phyloP scores from a whole-genome alignment of 2,888 invertebrate species.

The Bugulina stolonifera region DNA sequence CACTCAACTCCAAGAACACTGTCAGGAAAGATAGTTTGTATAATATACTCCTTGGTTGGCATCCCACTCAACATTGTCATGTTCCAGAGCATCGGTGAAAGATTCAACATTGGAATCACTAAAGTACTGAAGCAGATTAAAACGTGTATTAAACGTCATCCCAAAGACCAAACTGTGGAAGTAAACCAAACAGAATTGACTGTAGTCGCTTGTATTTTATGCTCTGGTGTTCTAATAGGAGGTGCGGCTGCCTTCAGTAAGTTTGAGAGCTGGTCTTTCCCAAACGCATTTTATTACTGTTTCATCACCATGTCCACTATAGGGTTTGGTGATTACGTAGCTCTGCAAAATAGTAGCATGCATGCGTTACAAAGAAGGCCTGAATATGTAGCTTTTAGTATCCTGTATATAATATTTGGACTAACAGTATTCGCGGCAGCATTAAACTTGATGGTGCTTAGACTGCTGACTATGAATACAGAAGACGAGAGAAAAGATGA shows the following conservation, averaged over 20 bases:
- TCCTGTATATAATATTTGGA: slow-evolving; percentile 95
- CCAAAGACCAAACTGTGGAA: slow-evolving; percentile 33
- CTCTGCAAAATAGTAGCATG: slow-evolving; percentile 75
- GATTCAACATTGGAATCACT: slow-evolving; percentile 93
- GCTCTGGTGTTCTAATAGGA: slow-evolving; percentile 84
- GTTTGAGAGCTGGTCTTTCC: slow-evolving; percentile 91
- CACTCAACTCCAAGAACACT: slow-evolving; percentile 95
- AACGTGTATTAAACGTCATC: slow-evolving; percentile 72
- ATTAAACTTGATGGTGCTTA: slow-evolving; percentile 87
- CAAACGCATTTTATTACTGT: slow-evolving; percentile 87
- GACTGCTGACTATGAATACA: slow-evolving; percentile 94
- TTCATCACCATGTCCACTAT: slow-evolving; percentile 98
- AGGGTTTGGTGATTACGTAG: slow-evolving; percentile 97
- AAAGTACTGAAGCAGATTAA: slow-evolving; percentile 84
- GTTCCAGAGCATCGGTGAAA: slow-evolving; percentile 98
- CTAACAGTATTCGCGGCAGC: slow-evolving; percentile 96
- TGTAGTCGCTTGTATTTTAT: slow-evolving; percentile 67
- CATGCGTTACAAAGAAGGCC: slow-evolving; percentile 88
- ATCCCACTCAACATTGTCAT: slow-evolving; percentile 93
- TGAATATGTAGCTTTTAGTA: slow-evolving; percentile 90
- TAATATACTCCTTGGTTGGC: slow-evolving; percentile 74
- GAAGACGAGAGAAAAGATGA: slow-evolving; percentile 95
- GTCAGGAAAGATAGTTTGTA: slow-evolving; percentile 97
- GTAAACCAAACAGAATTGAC: slow-evolving; percentile 91
- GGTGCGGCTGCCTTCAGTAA: slow-evolving; percentile 90